Evolutionary conservation across 2,888 invertebrate species (phyloP), one percentile per base, ranked within the genome.

Genomic region (Melinaea marsaeus): DNA sequence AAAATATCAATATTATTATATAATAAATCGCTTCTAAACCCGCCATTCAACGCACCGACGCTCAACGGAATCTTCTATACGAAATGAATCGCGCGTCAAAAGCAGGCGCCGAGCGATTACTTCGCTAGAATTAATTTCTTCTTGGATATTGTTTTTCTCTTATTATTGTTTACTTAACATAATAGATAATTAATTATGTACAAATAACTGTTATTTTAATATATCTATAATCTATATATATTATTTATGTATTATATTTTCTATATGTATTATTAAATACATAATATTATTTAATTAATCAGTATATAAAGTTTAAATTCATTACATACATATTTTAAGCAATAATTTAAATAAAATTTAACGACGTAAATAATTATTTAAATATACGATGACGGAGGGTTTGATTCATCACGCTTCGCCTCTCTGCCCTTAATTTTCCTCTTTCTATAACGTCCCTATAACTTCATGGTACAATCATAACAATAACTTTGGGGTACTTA

Each of bases 11-110:
- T 22, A 22, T n/a, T 46, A 46, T n/a, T n/a, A 46, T n/a, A 13
- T 45, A 7, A 34, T 46, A 55, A 32, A n/a, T 13, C 33, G 56
- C 22, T 42, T 46, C 11, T 54, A 54, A 32, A 11, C 3, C 58
- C 55, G 56, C 56, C 22, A 5, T 11, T 6, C 58, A 3, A 42
- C 48, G 11, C 37, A 47, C 66, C 42, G 57, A 13, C 54, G 42
- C 57, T 22, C 60, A 54, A 55, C 61, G 71, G 62, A 71, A 70
- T 75, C 76, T 75, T 75, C 78, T 77, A 76, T 74, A 74, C 66
- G 66, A 76, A 78, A 82, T 79, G 79, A 79, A 81, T 78, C 57
- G 70, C 73, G 69, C 78, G 82, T 81, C 82, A 82, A 68, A 66
- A 67, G 63, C 82, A 82, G 71, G 74, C 72, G 79, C 69, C 68